phyloP scores from a whole-genome alignment of 2,797 vertebrate species.

The Phataginus tricuspis region DNA sequence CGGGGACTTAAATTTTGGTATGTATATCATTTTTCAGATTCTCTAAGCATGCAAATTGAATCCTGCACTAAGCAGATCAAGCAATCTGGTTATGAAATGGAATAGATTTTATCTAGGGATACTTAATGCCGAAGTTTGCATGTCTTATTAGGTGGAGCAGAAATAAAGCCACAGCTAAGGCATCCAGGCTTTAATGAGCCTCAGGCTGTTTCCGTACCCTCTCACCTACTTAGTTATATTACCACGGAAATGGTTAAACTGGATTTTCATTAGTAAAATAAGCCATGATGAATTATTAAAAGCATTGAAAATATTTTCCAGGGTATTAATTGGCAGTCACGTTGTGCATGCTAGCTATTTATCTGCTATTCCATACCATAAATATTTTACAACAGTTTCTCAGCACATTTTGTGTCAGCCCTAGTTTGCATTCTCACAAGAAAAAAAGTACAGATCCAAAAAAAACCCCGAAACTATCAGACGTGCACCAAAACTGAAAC shows the following conservation, averaged over 20 bases:
- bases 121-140: slow-evolving; percentile 79
- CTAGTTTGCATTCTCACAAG: slow-evolving; percentile 74
- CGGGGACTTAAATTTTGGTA: slow-evolving; percentile 89
- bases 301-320: slow-evolving; percentile 76
- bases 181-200: slow-evolving; percentile 64
- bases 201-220: slow-evolving; percentile 70
- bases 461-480: neutral
- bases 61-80: slow-evolving; percentile 57
- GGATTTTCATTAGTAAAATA: slow-evolving; percentile 73
- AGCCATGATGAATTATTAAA: slow-evolving; percentile 83
- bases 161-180: slow-evolving; percentile 76
- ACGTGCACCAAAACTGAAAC: slow-evolving; percentile 31
- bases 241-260: slow-evolving; percentile 66
- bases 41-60: slow-evolving; percentile 83
- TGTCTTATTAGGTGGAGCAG: slow-evolving; percentile 75
- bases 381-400: slow-evolving; percentile 83
- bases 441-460: neutral
- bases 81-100: slow-evolving; percentile 57
- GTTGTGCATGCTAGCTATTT: slow-evolving; percentile 73
- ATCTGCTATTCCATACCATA: slow-evolving; percentile 66
- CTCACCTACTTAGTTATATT: slow-evolving; percentile 74
- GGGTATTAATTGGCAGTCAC: slow-evolving; percentile 76
- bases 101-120: slow-evolving; percentile 67
- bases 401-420: slow-evolving; percentile 70
- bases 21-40: slow-evolving; percentile 84